These are phyloP conservation scores for Lymantria monacha DNA, from an alignment of 2,888 invertebrate genomes.

Conservation along the genomic window DNA sequence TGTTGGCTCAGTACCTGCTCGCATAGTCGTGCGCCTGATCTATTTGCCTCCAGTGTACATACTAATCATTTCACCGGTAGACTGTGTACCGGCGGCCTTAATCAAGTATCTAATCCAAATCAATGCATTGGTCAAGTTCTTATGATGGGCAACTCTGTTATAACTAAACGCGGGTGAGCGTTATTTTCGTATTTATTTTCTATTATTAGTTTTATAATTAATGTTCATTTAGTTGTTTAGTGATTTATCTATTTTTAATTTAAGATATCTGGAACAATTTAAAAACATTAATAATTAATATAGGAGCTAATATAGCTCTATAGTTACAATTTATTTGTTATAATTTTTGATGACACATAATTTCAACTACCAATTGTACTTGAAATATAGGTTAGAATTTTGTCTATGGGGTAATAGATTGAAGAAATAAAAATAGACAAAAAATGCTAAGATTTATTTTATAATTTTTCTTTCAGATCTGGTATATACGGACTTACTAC, in stretches of 20 bases:
- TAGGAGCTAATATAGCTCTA: too few species aligned
- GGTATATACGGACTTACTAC: constrained; percentile 44
- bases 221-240: not conserved
- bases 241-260: too few species aligned
- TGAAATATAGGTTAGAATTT: too few species aligned
- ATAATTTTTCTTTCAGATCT: constrained; percentile 34
- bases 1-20: constrained; percentile 56
- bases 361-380: too few species aligned
- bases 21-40: constrained; percentile 51
- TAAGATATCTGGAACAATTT: too few species aligned
- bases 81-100: constrained; percentile 36
- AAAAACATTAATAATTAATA: too few species aligned
- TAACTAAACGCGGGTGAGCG: not conserved
- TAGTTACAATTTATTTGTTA: too few species aligned
- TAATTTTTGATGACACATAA: too few species aligned
- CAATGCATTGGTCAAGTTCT: constrained; percentile 38
- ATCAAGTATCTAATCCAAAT: constrained; percentile 4
- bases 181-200: not conserved
- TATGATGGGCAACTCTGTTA: constrained; percentile 48
- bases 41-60: constrained; percentile 55
- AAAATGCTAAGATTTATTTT: too few species aligned
- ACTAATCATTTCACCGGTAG: constrained; percentile 50
- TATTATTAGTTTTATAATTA: not conserved
- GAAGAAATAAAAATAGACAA: too few species aligned
- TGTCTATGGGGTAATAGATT: too few species aligned